Evolutionary conservation across 2,888 invertebrate genomes (phyloP).

Genomic region (Rosalia funebris): DNA sequence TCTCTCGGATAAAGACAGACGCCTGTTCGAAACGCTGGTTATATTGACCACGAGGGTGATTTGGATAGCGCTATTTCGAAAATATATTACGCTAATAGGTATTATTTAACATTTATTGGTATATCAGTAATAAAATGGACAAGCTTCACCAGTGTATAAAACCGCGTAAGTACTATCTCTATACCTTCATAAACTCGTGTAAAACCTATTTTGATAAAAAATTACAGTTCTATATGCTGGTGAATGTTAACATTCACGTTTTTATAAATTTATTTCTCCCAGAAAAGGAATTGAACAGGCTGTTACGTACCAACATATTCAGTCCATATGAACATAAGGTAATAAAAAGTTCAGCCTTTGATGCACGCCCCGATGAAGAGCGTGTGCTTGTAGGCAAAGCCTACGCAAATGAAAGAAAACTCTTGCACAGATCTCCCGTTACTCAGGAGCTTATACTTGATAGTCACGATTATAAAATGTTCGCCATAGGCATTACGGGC

Average conservation of each 20-base stretch:
- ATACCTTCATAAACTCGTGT: no score
- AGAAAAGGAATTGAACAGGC: constrained; percentile 72
- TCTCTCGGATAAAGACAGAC: constrained; percentile 72
- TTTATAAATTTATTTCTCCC: no score
- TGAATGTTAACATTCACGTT: no score
- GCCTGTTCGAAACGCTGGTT: constrained; percentile 70
- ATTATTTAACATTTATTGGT: no score
- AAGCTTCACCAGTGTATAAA: no score
- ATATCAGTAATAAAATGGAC: background rate
- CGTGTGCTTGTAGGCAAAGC: constrained; percentile 68
- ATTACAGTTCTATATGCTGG: no score
- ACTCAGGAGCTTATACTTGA: constrained; percentile 70
- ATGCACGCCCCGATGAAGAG: constrained; percentile 62
- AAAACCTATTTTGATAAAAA: no score
- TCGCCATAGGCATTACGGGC: constrained; percentile 66
- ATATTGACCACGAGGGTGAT: constrained; percentile 71
- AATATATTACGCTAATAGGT: constrained; percentile 72
- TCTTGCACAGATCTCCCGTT: constrained; percentile 69
- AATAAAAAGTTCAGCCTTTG: constrained; percentile 61
- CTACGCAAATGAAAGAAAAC: constrained; percentile 67
- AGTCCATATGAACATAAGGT: constrained; percentile 67
- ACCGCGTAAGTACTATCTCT: no score
- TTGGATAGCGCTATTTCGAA: constrained; percentile 73
- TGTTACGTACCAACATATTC: constrained; percentile 71
- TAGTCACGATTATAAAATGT: constrained; percentile 70